Conservation (phyloP, 64 coral and sea anemone genomes). For the Trachythela sp. region DNA sequence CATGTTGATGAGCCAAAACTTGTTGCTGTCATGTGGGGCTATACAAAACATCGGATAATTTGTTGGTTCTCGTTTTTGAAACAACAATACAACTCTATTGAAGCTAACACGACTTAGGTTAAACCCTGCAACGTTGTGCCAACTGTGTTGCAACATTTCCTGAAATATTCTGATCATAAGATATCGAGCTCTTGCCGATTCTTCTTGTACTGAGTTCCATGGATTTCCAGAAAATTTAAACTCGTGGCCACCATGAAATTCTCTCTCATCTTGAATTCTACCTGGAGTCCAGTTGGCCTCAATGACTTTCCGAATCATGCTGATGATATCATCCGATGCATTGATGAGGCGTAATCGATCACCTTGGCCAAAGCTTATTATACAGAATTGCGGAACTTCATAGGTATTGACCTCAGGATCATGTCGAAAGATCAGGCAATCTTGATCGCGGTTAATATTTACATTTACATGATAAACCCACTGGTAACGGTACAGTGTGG, state of each 20-base stretch:
- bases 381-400: background rate
- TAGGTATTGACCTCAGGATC: slow-evolving; percentile 45
- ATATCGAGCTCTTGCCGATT: slow-evolving; percentile 66
- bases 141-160: slow-evolving; percentile 62
- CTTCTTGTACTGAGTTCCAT: slow-evolving; percentile 58
- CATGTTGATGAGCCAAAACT: slow-evolving; percentile 77
- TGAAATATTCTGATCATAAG: slow-evolving; percentile 64
- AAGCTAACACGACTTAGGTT: slow-evolving; percentile 46
- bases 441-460: slow-evolving; percentile 45
- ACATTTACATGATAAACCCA: slow-evolving; percentile 56
- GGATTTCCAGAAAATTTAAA: slow-evolving; percentile 74
- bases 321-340: slow-evolving; percentile 46
- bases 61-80: slow-evolving; percentile 41
- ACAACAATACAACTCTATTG: slow-evolving; percentile 58
- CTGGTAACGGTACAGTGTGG: slow-evolving; percentile 12
- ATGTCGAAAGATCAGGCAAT: slow-evolving; percentile 74
- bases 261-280: slow-evolving; percentile 48
- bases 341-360: slow-evolving; percentile 63
- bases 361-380: slow-evolving; percentile 55
- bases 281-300: slow-evolving; percentile 45
- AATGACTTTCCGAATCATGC: slow-evolving; percentile 47
- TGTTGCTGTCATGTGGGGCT: slow-evolving; percentile 66
- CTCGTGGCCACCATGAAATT: slow-evolving; percentile 53
- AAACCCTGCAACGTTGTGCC: slow-evolving; percentile 52
- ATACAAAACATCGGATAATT: slow-evolving; percentile 61